Evolutionary conservation across 1,140 invertebrate species (phyloP), one percentile per base, ranked within the genome.

Genomic region (Rhyacophila brunnea): DNA sequence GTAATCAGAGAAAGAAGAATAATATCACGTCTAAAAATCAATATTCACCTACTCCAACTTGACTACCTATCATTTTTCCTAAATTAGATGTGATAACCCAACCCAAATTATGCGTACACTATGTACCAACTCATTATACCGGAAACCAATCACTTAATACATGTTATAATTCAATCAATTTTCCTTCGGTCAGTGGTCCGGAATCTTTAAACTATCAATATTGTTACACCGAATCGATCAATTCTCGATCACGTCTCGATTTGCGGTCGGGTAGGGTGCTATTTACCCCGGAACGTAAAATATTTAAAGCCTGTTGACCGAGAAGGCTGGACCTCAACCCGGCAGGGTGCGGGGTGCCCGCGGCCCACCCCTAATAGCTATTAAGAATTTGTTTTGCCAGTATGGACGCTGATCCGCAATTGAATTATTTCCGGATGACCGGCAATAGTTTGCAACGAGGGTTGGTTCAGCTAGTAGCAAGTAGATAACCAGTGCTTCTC

Each of bases 321-420:
- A 15, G 38, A 28, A 28, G 47, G 32, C 6, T 20, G 47, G 23
- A 9, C 9, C 47, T 49, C 18, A 34, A 14, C 54, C 54, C 44
- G 14, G 9, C 4, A 28, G 23, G 23, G 23, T 28, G 23, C 23
- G 23, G 11, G 11, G 38, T 23, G 17, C 10, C 42, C 18, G 9
- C 32, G 32, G 45, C 35, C 45, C 23, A 28, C 23, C 54, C 20
- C 53, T 35, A 32, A 42, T 10, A 20, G 34, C 54, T 42, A 48
- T 57, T 57, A 46, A 48, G 54, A 57, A 57, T 57, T 57, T 40
- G 45, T 48, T 40, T 48, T 45, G 44, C 19, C 53, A 47, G 6
- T 18, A 32, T 34, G 17, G 32, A 34, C 53, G 9, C 15, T 47
- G 53, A 56, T 56, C 42, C 20, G 53, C 53, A 47, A 56, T 47